These are phyloP conservation scores for Dexiosoma caninum DNA, from an alignment of 2,888 invertebrate species.

Conservation along the genomic window DNA sequence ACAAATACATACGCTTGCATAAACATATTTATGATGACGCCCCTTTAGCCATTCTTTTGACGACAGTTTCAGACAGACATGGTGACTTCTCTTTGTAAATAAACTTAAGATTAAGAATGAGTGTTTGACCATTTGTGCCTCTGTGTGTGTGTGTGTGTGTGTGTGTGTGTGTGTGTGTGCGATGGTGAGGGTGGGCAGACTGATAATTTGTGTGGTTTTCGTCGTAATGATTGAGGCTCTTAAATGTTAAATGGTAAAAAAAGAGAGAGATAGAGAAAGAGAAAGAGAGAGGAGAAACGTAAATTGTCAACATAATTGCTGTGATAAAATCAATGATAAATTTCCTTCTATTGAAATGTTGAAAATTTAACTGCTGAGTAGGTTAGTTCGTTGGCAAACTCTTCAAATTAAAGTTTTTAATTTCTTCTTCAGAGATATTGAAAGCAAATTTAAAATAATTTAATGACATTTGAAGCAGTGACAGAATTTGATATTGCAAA, in stretches of 20 bases:
- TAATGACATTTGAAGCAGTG: no score
- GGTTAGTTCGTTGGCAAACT: not conserved
- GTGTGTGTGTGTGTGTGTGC: not conserved
- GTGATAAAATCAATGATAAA: constrained; percentile 72
- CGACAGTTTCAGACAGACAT: constrained; percentile 36
- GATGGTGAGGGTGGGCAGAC: not conserved
- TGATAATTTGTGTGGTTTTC: constrained; percentile 58
- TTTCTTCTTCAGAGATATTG: no score
- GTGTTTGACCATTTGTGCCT: no score
- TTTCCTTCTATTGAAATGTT: constrained; percentile 74
- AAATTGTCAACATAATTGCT: constrained; percentile 69
- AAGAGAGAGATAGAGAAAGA: no score
- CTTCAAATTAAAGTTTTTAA: not conserved
- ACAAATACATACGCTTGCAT: not conserved
- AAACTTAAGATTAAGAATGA: constrained; percentile 4
- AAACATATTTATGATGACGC: constrained; percentile 34
- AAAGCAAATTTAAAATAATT: no score
- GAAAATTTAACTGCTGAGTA: constrained; percentile 45
- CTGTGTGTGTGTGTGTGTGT: not conserved
- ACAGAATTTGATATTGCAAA: no score
- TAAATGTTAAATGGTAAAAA: constrained; percentile 45
- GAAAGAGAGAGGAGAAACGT: constrained; percentile 38
- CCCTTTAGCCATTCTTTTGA: constrained; percentile 39
- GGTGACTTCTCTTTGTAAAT: constrained; percentile 33
- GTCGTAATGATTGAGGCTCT: constrained; percentile 56